phyloP scores from a whole-genome alignment of 2,113 vertebrate species.

The Hiodon tergisus region DNA sequence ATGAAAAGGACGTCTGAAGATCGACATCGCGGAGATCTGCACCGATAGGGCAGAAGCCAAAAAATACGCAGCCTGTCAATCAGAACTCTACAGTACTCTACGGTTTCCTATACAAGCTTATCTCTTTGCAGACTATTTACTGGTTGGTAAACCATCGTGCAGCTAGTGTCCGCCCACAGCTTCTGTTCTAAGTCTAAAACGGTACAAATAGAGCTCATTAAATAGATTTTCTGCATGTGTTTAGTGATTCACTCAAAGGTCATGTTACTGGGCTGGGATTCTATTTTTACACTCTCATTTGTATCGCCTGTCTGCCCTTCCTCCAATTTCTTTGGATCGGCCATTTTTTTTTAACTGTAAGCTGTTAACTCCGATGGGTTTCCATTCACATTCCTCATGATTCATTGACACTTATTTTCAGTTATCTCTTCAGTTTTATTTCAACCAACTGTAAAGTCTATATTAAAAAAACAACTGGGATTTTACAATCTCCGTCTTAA shows the following conservation, averaged over 20 bases:
- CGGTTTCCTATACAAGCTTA: not conserved
- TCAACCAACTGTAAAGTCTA: too few relatives aligned
- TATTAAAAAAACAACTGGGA: too few relatives aligned
- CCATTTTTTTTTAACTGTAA: too few relatives aligned
- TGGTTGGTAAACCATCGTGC: too few relatives aligned
- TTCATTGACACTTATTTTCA: too few relatives aligned
- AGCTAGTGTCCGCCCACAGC: too few relatives aligned
- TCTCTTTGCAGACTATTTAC: not conserved
- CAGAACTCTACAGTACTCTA: constrained; percentile 1
- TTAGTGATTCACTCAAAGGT: not conserved
- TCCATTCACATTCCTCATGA: too few relatives aligned
- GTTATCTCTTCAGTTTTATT: too few relatives aligned
- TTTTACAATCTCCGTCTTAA: not conserved
- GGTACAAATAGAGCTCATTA: not conserved
- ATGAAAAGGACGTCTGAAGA: constrained; percentile 50
- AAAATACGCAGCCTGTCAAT: constrained; percentile 15
- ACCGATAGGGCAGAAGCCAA: constrained; percentile 27
- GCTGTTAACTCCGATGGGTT: too few relatives aligned
- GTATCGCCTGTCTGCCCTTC: not conserved
- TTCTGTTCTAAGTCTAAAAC: too few relatives aligned
- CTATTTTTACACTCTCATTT: not conserved
- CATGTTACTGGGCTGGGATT: not conserved
- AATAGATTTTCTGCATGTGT: not conserved
- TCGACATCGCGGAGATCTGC: constrained; percentile 52
- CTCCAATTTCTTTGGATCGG: not conserved